Base-by-base conservation (phyloP, 2,797 vertebrate species). In the Pseudochaenichthys georgianus region DNA sequence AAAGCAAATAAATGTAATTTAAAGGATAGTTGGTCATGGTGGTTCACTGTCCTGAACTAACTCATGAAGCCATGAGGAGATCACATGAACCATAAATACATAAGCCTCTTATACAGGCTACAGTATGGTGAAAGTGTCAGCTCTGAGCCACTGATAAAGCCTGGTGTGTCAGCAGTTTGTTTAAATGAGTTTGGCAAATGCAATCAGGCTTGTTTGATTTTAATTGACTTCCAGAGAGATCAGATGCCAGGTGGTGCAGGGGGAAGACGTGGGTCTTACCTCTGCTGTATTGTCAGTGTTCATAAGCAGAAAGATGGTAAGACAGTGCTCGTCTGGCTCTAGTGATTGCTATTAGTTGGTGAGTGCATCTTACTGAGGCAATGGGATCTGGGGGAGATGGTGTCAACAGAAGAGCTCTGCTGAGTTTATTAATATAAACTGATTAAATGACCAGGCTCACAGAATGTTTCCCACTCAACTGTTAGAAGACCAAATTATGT, bases 81-180 rank as follows among this genome's bases (percentile, higher is more conserved):
- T 87, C 43, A 81, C 81, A 73, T 66, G 59, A 81, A 71, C 28
- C 34, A 70, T 67, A 69, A 87, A 79, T 46, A 58, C 52, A 81
- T 85, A 86, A 86, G 70, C 82, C 72, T 81, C 83, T 90, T 83
- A 86, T 64, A 67, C 76, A 59, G 57, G 67, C 47, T 64, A 13
- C 58, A 50, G 57, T 73, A 55, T 9, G 57, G 60, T 66, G 70
- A 78, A 83, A 79, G 62, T 74, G 13, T 81, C 73, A 43, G 52
- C 50, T 53, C 53, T 57, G 42, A 73, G 62, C 53, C 46, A 3
- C 68, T 66, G 50, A 72, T 82, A 45, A 80, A 70, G 16, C 64
- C 55, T 54, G 54, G 21, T 61, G 65, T 58, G 52, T 83, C 85
- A 84, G 82, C 54, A 64, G 57, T 86, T 79, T 65, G 19, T 50